Percentiles rank a stretch among this genome's conserved stretches.
Conservation (phyloP, 2,113 vertebrate genomes). For the Nothobranchius furzeri region DNA sequence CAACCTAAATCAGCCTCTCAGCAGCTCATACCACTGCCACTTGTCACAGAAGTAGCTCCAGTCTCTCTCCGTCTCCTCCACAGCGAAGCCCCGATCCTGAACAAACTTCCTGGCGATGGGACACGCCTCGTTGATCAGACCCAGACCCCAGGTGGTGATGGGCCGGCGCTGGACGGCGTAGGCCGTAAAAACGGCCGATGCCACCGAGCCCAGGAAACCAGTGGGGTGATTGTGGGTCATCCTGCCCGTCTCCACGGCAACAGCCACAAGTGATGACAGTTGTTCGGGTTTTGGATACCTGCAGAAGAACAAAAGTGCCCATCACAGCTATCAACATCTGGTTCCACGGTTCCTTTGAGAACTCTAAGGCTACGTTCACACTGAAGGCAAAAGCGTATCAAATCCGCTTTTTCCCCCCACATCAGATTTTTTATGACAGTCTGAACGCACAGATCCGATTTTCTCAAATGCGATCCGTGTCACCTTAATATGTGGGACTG, state of each 20-base stretch:
- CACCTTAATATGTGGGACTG: no score
- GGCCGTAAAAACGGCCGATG: slow-evolving; percentile 80
- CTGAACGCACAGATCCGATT: no score
- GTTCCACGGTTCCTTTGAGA: no score
- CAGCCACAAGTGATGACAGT: slow-evolving; percentile 74
- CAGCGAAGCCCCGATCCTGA: slow-evolving; percentile 48
- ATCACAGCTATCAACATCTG: neutral
- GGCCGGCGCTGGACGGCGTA: slow-evolving; percentile 80
- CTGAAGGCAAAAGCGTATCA: no score
- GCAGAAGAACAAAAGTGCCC: neutral
- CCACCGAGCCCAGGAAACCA: slow-evolving; percentile 81
- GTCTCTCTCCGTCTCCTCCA: slow-evolving; percentile 74
- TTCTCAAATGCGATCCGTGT: no score
- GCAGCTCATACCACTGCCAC: slow-evolving; percentile 78
- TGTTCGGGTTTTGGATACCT: slow-evolving; percentile 81
- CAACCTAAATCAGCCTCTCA: neutral
- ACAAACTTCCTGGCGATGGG: slow-evolving; percentile 79
- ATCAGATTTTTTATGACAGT: no score
- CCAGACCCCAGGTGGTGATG: slow-evolving; percentile 78
- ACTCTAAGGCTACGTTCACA: no score
- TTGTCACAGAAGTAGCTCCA: slow-evolving; percentile 83
- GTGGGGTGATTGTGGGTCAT: slow-evolving; percentile 88
- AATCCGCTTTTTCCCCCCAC: no score
- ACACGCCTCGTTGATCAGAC: slow-evolving; percentile 79
- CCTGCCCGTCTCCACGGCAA: slow-evolving; percentile 83